Evolutionary conservation across 2,888 invertebrate species (phyloP).

Genomic region (Eupithecia inturbata): DNA sequence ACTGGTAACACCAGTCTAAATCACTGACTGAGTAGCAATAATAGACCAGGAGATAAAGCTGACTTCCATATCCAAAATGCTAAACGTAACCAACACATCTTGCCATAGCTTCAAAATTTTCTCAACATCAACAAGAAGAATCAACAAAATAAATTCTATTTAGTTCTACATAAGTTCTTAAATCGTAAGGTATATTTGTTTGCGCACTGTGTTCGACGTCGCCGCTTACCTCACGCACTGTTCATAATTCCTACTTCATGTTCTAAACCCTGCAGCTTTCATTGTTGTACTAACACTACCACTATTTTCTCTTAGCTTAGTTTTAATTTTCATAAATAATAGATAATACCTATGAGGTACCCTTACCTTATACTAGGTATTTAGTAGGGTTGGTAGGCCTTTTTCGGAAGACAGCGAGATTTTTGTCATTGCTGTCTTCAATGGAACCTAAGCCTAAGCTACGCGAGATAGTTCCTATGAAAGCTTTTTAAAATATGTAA

Average conservation of each 20-base stretch:
- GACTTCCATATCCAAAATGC: too few relatives aligned
- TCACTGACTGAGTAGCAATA: too few relatives aligned
- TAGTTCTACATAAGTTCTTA: neutral
- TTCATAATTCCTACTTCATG: constrained; percentile 32
- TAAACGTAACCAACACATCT: too few relatives aligned
- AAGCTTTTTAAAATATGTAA: too few relatives aligned
- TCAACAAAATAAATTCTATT: neutral
- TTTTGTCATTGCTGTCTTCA: neutral
- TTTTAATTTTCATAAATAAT: neutral
- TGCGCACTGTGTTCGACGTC: constrained; percentile 55
- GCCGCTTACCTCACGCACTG: constrained; percentile 63
- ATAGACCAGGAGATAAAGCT: too few relatives aligned
- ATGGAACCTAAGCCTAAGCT: neutral
- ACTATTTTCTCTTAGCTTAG: neutral
- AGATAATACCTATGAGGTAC: too few relatives aligned
- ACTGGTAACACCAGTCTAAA: too few relatives aligned
- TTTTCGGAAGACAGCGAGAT: neutral
- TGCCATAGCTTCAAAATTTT: too few relatives aligned
- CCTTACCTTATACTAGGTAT: too few relatives aligned
- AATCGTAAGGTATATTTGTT: neutral
- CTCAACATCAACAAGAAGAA: too few relatives aligned
- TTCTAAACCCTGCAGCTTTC: constrained; percentile 49
- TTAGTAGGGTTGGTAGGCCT: too few relatives aligned
- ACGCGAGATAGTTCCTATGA: neutral
- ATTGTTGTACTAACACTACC: constrained; percentile 46